Evolutionary conservation across 2,113 vertebrate genomes (phyloP).

Genomic region (Phalacrocorax carbo): DNA sequence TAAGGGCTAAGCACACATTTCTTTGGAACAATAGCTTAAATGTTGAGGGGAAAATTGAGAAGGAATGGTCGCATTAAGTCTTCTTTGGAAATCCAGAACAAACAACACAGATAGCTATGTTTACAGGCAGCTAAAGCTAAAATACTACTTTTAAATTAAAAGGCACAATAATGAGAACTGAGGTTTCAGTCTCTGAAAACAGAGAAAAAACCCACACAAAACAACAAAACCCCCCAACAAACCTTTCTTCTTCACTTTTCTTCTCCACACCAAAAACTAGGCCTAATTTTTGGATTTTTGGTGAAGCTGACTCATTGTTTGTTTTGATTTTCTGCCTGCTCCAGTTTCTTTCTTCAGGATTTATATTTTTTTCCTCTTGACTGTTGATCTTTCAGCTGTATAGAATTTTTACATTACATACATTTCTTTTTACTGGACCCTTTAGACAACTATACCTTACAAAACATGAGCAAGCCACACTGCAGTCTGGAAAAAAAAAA

Average conservation of each 20-base stretch:
- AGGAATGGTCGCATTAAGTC: not conserved
- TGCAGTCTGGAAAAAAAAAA: not conserved
- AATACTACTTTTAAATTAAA: not conserved
- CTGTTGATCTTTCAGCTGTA: not conserved
- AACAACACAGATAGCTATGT: not conserved
- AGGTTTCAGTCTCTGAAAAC: not conserved
- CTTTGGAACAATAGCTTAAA: not conserved
- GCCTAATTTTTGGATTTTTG: not conserved
- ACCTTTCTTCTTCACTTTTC: not conserved
- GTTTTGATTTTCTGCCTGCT: not conserved
- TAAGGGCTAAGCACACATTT: not conserved
- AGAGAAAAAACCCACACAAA: not conserved
- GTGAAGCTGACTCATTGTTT: not conserved
- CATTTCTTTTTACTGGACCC: not conserved
- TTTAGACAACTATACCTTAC: not conserved
- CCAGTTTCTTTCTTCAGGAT: not conserved
- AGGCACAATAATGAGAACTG: not conserved
- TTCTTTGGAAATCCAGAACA: not conserved
- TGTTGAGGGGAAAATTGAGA: not conserved
- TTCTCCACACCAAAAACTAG: not conserved
- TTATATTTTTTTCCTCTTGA: not conserved
- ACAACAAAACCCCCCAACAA: not conserved
- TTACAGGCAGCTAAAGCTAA: not conserved
- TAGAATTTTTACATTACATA: not conserved
- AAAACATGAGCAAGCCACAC: not conserved